Conservation (phyloP, 2,797 vertebrate genomes). For the Aselliscus stoliczkanus region DNA sequence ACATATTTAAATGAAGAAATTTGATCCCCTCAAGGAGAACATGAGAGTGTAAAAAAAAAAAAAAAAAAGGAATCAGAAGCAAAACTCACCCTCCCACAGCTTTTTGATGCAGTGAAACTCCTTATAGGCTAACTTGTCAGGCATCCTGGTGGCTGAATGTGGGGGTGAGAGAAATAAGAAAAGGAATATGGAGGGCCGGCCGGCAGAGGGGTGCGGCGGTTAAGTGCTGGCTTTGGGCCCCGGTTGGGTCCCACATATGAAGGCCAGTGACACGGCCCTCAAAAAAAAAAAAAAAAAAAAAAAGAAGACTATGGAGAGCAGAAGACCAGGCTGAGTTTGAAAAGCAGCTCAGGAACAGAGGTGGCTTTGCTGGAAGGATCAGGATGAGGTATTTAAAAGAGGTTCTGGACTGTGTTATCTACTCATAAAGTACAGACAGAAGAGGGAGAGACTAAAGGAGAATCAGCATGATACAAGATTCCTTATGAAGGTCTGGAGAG, state of each 20-base stretch:
- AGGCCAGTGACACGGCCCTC: no score
- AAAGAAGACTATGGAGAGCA: background rate
- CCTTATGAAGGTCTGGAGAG: background rate
- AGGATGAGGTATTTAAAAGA: background rate
- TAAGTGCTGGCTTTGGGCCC: no score
- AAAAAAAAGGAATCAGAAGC: background rate
- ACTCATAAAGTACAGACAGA: background rate
- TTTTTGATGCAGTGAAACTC: background rate
- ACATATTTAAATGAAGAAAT: background rate
- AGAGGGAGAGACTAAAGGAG: background rate
- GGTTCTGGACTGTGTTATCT: accelerated
- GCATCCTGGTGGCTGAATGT: background rate
- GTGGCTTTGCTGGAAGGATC: background rate
- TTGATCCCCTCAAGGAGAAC: background rate
- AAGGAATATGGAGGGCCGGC: background rate
- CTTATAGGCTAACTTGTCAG: background rate
- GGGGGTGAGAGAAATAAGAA: background rate
- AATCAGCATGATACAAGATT: background rate
- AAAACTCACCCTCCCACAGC: background rate
- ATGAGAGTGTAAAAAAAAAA: no score
- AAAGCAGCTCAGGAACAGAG: background rate
- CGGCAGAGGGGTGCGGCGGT: no score
- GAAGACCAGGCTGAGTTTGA: background rate
- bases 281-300: no score
- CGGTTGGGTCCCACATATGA: no score